These are phyloP conservation scores for Chrysina gloriosa DNA, from an alignment of 2,888 invertebrate species.

Conservation along the genomic window DNA sequence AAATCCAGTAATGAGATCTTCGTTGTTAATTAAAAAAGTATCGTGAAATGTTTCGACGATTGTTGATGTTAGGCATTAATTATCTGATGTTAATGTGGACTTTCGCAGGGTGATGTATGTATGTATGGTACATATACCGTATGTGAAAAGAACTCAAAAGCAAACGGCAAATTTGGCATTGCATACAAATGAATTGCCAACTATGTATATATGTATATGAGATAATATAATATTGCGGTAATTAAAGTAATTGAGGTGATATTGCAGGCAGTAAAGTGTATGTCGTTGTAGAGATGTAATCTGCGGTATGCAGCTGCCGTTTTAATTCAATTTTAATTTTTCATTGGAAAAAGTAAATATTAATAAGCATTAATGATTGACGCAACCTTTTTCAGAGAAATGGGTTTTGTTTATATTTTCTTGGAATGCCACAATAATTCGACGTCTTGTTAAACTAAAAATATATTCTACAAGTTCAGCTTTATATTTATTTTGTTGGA, in stretches of 20 bases:
- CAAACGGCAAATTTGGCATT: not conserved
- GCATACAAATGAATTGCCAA: not conserved
- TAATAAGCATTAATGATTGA: no score
- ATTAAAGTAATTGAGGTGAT: not conserved
- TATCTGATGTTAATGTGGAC: not conserved
- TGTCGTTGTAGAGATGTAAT: not conserved
- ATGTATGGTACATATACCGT: not conserved
- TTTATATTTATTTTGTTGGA: no score
- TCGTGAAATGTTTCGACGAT: conserved; percentile 11
- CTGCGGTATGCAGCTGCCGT: not conserved
- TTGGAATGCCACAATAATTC: no score
- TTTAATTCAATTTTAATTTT: conserved; percentile 5
- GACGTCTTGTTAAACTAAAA: no score
- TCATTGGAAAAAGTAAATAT: not conserved
- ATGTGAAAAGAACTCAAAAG: not conserved
- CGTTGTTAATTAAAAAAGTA: not conserved
- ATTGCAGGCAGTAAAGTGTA: not conserved
- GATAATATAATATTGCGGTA: not conserved
- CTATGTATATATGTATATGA: not conserved
- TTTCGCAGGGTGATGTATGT: not conserved
- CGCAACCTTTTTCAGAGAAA: no score
- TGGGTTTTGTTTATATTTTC: no score
- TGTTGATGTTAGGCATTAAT: conserved; percentile 11
- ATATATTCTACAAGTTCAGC: no score
- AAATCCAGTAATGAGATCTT: not conserved